These are phyloP conservation scores for Tetraodon nigroviridis DNA, from an alignment of 2,113 vertebrate genomes.

Conservation along the genomic window DNA sequence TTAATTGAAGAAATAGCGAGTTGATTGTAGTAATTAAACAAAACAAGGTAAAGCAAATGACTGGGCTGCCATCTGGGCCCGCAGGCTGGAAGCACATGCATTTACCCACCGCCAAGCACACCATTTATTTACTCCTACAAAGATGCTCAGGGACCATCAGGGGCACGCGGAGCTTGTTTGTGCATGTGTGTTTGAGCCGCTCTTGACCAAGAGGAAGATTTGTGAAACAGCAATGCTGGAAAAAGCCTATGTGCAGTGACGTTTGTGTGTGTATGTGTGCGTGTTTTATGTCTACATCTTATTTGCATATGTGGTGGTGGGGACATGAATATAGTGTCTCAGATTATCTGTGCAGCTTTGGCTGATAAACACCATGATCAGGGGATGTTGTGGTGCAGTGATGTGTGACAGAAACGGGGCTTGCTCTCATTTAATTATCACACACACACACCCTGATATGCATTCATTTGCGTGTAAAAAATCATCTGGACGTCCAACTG, in stretches of 20 bases:
- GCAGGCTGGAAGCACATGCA: slow-evolving; percentile 85
- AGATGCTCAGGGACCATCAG: slow-evolving; percentile 73
- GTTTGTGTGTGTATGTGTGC: neutral
- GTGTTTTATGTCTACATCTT: slow-evolving; percentile 9
- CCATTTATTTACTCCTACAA: slow-evolving; percentile 91
- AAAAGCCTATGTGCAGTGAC: too few species aligned
- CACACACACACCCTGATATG: neutral
- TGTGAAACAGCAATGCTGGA: slow-evolving; percentile 14
- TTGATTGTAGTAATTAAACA: slow-evolving; percentile 99
- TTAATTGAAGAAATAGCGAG: slow-evolving; percentile 99
- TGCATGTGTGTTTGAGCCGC: slow-evolving; percentile 5
- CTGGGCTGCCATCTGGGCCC: slow-evolving; percentile 95
- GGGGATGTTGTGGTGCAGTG: slow-evolving; percentile 32
- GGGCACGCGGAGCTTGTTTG: slow-evolving; percentile 36
- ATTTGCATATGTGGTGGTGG: slow-evolving; percentile 47
- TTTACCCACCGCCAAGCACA: slow-evolving; percentile 87
- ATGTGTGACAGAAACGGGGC: slow-evolving; percentile 48
- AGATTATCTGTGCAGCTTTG: slow-evolving; percentile 53
- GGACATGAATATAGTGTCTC: slow-evolving; percentile 39
- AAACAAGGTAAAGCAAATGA: slow-evolving; percentile 99
- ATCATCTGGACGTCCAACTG: slow-evolving; percentile 4
- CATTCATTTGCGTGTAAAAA: neutral
- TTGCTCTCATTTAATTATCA: slow-evolving; percentile 54
- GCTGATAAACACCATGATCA: slow-evolving; percentile 56
- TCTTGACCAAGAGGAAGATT: slow-evolving; percentile 18